Conservation (phyloP, 1,140 invertebrate species). For the Gryon sp. region DNA sequence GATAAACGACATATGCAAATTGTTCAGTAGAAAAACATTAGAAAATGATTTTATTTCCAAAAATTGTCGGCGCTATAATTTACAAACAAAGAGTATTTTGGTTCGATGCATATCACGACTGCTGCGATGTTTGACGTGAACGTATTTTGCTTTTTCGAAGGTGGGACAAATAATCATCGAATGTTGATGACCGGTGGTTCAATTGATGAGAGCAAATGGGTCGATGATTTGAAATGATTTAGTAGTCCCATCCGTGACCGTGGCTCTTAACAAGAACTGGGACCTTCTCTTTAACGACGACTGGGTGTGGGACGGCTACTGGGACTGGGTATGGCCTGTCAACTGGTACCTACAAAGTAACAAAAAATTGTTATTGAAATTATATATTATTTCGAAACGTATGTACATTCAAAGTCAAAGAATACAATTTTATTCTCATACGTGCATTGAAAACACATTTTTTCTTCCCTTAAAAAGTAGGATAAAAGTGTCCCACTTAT, state of each 20-base stretch:
- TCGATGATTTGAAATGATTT: constrained; percentile 35
- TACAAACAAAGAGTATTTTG: constrained; percentile 66
- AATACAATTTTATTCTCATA: too few relatives aligned
- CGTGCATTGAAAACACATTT: too few relatives aligned
- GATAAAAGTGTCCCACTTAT: too few relatives aligned
- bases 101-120: constrained; percentile 63
- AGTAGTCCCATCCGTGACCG: constrained; percentile 57
- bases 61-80: constrained; percentile 68
- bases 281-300: constrained; percentile 69
- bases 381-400: too few relatives aligned
- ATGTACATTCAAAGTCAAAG: too few relatives aligned
- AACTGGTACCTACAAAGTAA: constrained; percentile 67
- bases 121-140: constrained; percentile 49
- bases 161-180: constrained; percentile 32
- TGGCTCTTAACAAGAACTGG: constrained; percentile 67
- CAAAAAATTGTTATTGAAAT: too few relatives aligned
- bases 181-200: too few relatives aligned
- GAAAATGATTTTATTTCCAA: constrained; percentile 74
- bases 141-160: constrained; percentile 23
- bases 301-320: constrained; percentile 70
- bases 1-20: constrained; percentile 44
- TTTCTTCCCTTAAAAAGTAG: too few relatives aligned
- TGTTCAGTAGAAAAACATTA: constrained; percentile 73
- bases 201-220: too few relatives aligned
- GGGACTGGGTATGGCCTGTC: constrained; percentile 69